These are phyloP conservation scores for Corydoras sp. DNA, from an alignment of 2,113 vertebrate species.

Conservation along the genomic window DNA sequence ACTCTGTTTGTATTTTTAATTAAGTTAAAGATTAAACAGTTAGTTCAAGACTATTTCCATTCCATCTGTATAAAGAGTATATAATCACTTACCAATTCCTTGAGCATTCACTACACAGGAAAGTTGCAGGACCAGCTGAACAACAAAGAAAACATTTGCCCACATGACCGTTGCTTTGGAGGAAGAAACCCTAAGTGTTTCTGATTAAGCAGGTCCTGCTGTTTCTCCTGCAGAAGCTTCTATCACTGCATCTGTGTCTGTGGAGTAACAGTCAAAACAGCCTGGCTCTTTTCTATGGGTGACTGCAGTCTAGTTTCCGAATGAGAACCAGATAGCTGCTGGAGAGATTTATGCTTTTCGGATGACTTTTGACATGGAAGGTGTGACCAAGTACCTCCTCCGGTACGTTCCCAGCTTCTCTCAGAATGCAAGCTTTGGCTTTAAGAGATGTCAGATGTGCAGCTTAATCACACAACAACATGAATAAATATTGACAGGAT, in stretches of 20 bases:
- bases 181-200: background rate
- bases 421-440: conserved; percentile 15
- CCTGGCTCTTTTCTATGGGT: conserved; percentile 12
- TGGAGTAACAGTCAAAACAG: conserved; percentile 27
- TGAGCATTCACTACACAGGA: conserved; percentile 57
- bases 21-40: too few relatives aligned
- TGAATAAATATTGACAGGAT: too few relatives aligned
- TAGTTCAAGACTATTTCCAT: too few relatives aligned
- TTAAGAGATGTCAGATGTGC: conserved; percentile 11
- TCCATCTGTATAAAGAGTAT: background rate
- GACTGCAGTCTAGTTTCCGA: conserved; percentile 30
- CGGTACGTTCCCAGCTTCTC: conserved; percentile 15
- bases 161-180: conserved; percentile 45
- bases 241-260: background rate
- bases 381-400: conserved; percentile 49
- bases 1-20: too few relatives aligned
- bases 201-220: conserved; percentile 11
- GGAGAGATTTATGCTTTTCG: conserved; percentile 44
- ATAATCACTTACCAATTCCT: conserved; percentile 74
- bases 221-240: background rate
- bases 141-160: conserved; percentile 55
- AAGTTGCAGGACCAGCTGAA: conserved; percentile 70
- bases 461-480: background rate
- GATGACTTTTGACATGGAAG: conserved; percentile 38
- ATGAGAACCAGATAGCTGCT: conserved; percentile 37